A percentile compares a stretch with the other conserved stretches of the same genome.
Evolutionary conservation across 2,113 vertebrate species (phyloP).

Genomic region (Percopsis transmontana): DNA sequence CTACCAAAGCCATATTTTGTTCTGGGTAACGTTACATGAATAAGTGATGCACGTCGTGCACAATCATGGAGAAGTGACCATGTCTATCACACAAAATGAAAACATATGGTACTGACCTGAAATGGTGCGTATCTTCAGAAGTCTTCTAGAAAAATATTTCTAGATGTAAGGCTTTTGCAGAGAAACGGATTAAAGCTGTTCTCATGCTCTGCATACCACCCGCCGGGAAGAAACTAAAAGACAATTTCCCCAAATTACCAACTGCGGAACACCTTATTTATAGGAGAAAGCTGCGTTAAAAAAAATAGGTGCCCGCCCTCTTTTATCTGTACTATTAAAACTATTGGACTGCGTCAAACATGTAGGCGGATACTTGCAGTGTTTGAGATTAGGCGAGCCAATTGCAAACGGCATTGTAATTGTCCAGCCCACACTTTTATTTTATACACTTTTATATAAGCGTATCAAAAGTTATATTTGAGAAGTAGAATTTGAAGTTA

Average conservation of each 20-base stretch:
- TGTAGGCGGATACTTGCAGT: conserved; percentile 32
- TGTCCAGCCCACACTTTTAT: conserved; percentile 11
- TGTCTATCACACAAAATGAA: too few relatives aligned
- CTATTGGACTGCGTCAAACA: conserved; percentile 23
- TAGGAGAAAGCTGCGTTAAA: conserved; percentile 35
- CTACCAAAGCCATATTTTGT: too few relatives aligned
- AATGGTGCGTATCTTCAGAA: conserved; percentile 22
- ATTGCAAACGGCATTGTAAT: background rate
- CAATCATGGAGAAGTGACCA: background rate
- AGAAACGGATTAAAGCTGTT: background rate
- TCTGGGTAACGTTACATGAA: too few relatives aligned
- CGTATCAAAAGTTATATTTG: too few relatives aligned
- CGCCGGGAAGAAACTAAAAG: conserved; percentile 56
- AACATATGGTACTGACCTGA: conserved; percentile 51
- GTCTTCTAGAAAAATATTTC: background rate
- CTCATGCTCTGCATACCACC: conserved; percentile 21
- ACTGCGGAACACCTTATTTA: conserved; percentile 18
- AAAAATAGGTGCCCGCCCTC: background rate
- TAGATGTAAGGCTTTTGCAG: background rate
- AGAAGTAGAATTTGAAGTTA: too few relatives aligned
- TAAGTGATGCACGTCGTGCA: too few relatives aligned
- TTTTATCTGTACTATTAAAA: rapidly evolving
- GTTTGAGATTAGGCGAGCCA: conserved; percentile 57
- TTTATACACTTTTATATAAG: background rate
- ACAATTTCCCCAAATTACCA: conserved; percentile 28